These are phyloP conservation scores for Asarcornis scutulata DNA, from an alignment of 2,113 vertebrate species.

Conservation along the genomic window DNA sequence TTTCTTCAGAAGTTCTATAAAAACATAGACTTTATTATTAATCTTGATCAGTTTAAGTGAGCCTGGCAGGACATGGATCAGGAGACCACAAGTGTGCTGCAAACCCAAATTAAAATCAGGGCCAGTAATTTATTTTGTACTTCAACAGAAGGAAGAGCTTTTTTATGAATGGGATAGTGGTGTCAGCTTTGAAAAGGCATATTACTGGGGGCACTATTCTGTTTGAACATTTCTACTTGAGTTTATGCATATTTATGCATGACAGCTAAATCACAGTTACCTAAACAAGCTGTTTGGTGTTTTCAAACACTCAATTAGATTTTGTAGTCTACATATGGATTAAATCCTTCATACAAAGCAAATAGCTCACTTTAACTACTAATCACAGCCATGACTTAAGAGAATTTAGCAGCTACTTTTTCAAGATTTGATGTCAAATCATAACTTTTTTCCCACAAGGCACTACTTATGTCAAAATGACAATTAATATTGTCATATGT, in stretches of 20 bases:
- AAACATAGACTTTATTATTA: not conserved
- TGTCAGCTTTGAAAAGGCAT: not conserved
- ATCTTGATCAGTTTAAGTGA: not conserved
- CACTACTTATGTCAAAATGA: slow-evolving; percentile 23
- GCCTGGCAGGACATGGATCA: not conserved
- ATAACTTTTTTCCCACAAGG: slow-evolving; percentile 35
- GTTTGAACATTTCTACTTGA: not conserved
- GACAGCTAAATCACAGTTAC: not conserved
- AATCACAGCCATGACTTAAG: slow-evolving; percentile 4
- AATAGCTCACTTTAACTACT: slow-evolving; percentile 32
- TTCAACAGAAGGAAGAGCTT: not conserved
- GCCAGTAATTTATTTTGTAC: not conserved
- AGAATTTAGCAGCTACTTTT: not conserved
- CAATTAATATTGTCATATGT: too few species aligned
- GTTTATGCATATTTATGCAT: not conserved
- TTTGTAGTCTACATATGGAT: not conserved
- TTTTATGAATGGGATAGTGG: not conserved
- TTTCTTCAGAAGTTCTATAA: not conserved
- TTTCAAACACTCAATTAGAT: not conserved
- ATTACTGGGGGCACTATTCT: accelerated
- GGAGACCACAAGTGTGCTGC: not conserved
- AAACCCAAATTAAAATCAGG: not conserved
- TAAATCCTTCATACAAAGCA: not conserved
- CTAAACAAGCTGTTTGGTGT: not conserved
- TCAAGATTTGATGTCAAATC: slow-evolving; percentile 13